Conservation (phyloP, 2,888 invertebrate genomes). For the Macaria notata region DNA sequence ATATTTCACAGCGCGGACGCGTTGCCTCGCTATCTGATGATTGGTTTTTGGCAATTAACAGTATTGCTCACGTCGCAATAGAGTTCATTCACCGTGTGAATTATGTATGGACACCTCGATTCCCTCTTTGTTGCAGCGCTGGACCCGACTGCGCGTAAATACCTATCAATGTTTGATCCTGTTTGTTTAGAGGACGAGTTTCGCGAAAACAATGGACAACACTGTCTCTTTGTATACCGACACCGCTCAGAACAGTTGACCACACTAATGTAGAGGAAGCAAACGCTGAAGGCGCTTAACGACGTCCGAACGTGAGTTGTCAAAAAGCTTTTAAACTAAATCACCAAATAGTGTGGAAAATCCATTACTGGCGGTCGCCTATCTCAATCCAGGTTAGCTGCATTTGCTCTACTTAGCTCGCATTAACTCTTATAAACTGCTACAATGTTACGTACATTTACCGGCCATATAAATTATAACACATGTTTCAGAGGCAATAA, state of each 20-base stretch:
- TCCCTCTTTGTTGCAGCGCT: conserved; percentile 67
- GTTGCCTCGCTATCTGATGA: conserved; percentile 79
- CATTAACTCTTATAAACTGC: conserved; percentile 34
- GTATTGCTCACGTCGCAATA: conserved; percentile 78
- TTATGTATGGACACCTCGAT: conserved; percentile 74
- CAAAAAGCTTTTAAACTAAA: conserved; percentile 76
- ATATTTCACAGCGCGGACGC: conserved; percentile 76
- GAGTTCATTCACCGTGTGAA: conserved; percentile 80
- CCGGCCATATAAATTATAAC: conserved; percentile 53
- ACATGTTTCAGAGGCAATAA: conserved; percentile 58
- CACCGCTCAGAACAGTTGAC: conserved; percentile 21
- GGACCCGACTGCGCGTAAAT: conserved; percentile 45
- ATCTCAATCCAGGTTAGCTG: conserved; percentile 29
- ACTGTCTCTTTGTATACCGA: conserved; percentile 7
- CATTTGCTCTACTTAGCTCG: conserved; percentile 27
- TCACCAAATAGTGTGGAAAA: conserved; percentile 61
- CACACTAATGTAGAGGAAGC: conserved; percentile 34
- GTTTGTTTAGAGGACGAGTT: conserved; percentile 28
- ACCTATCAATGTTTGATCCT: conserved; percentile 31
- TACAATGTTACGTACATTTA: conserved; percentile 45
- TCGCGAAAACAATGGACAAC: conserved; percentile 15
- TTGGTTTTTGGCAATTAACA: conserved; percentile 83
- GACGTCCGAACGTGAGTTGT: conserved; percentile 53
- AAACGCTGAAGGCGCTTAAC: conserved; percentile 51
- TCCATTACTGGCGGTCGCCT: conserved; percentile 60